Evolutionary conservation across 1,140 invertebrate genomes (phyloP), one percentile per base, ranked within the genome.

Genomic region (Neoseiulus cucumeris): DNA sequence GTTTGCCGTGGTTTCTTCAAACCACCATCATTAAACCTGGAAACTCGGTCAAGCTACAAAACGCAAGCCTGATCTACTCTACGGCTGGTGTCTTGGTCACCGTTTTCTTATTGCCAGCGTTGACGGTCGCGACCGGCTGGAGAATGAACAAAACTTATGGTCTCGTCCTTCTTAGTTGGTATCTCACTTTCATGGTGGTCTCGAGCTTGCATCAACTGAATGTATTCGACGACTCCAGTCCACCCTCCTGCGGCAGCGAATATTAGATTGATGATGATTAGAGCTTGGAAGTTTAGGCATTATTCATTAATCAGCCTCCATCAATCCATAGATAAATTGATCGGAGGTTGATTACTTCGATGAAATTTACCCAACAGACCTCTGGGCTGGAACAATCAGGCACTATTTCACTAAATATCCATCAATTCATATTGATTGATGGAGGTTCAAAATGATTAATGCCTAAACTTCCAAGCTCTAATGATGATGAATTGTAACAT

Each of bases 1-100:
- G 91, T 64, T 80, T 97, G 71, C 92, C 92, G n/a, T 97, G 92
- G 92, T 94, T 95, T 76, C 83, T 95, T 64, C 87, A 92, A 76
- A 93, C 90, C 20, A 86, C 85, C 59, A 83, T 95, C 72, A 87
- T 87, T 69, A 82, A 82, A 71, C 88, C 86, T 20, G 89, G 89
- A 65, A 85, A 82, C 64, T 82, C 85, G 71, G 89, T 94, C 44
- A 86, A 84, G 73, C 88, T 92, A 28, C 87, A 86, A 28, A 44
- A 73, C 73, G 42, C 73, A 91, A 89, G 89, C 69, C 75, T 93
- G 64, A 84, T 84, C 2, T 95, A 92, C 75, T 94, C 90, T 2
- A 93, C 91, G 2, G 73, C 94, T 9, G 90, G 90, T 1, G 80
- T 95, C 20, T 82, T 95, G 68, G 89, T 89, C 18, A 94, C 91